These are phyloP conservation scores for Talpa occidentalis DNA, from an alignment of 2,113 vertebrate genomes.

Conservation along the genomic window DNA sequence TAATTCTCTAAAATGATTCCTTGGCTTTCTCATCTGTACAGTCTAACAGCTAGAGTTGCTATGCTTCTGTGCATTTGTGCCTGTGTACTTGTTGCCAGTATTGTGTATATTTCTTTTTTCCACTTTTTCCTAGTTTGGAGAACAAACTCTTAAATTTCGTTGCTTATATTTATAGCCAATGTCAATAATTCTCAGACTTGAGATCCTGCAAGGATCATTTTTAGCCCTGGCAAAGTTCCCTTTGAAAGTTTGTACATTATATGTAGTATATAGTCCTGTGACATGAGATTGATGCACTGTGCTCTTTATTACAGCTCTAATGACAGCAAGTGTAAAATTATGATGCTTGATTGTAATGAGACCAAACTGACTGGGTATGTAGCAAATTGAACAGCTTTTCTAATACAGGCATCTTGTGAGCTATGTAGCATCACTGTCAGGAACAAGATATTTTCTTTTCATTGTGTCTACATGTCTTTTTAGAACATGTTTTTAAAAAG, in stretches of 20 bases:
- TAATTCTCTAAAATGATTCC: background rate
- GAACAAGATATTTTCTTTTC: background rate
- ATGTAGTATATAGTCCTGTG: background rate
- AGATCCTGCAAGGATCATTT: background rate
- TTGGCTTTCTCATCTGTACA: background rate
- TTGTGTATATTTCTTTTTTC: background rate
- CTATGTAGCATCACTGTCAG: background rate
- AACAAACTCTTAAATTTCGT: background rate
- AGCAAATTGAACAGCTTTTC: background rate
- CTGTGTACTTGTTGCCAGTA: background rate
- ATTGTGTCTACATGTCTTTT: background rate
- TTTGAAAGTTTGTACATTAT: background rate
- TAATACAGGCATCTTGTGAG: background rate
- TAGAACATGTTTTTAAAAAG: background rate
- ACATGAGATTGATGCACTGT: background rate
- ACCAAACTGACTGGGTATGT: background rate
- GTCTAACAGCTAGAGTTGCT: background rate
- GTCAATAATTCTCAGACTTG: background rate
- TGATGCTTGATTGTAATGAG: background rate
- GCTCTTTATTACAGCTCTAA: background rate
- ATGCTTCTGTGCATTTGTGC: background rate
- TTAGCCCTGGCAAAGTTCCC: background rate
- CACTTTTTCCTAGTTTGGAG: background rate
- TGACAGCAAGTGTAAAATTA: background rate
- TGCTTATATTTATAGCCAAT: background rate